Conservation (phyloP, 2,888 invertebrate species). For the Drosophila mercatorum region DNA sequence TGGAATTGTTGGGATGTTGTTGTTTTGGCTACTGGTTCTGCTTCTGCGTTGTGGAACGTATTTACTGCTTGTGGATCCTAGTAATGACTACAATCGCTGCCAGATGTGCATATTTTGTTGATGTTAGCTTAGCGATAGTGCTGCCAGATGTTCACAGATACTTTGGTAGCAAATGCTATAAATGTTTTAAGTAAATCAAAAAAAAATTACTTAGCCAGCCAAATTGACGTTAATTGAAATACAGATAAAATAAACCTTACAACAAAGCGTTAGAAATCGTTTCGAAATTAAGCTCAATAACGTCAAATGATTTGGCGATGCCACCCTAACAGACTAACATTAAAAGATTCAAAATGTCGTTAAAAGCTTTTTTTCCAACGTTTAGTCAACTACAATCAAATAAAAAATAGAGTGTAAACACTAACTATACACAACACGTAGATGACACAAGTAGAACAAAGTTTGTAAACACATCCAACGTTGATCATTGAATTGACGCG, state of each 20-base stretch:
- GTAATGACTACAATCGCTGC: slow-evolving; percentile 24
- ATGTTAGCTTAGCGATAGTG: not conserved
- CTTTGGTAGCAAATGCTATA: not conserved
- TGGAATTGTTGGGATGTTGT: slow-evolving; percentile 34
- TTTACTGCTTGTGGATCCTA: slow-evolving; percentile 38
- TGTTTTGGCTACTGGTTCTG: slow-evolving; percentile 34
- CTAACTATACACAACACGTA: no score
- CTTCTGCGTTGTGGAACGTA: slow-evolving; percentile 41
- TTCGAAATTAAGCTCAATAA: not conserved
- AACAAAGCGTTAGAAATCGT: no score
- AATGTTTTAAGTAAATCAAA: not conserved
- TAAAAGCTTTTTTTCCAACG: not conserved
- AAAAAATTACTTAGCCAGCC: no score
- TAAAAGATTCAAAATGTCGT: not conserved
- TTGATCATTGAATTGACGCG: no score
- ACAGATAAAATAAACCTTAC: no score
- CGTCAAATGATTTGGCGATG: not conserved
- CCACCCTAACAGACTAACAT: not conserved
- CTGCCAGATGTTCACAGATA: not conserved
- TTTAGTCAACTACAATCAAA: no score
- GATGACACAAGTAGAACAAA: no score
- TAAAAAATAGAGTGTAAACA: no score
- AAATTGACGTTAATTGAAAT: no score
- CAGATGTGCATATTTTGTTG: slow-evolving; percentile 10
- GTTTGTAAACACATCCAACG: no score